These are phyloP conservation scores for Camponotus floridanus DNA, from an alignment of 1,140 invertebrate genomes.

Conservation along the genomic window DNA sequence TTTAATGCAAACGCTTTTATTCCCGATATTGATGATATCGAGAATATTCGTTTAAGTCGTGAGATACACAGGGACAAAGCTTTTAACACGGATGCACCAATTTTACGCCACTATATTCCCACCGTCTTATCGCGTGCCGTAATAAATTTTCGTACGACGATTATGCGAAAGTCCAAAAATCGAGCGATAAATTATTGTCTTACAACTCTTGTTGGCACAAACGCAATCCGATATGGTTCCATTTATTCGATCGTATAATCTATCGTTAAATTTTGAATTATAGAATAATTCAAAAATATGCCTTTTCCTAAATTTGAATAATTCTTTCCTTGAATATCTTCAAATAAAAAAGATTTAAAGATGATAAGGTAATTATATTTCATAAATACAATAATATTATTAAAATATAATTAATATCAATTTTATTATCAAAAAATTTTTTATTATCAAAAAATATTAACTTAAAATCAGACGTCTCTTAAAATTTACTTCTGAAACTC, in stretches of 20 bases:
- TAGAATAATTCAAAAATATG: slow-evolving; percentile 19
- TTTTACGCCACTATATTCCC: slow-evolving; percentile 46
- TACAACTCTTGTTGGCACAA: slow-evolving; percentile 33
- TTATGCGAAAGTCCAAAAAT: slow-evolving; percentile 45
- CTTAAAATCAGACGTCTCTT: neutral
- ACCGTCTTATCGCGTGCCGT: slow-evolving; percentile 40
- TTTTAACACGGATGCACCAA: slow-evolving; percentile 47
- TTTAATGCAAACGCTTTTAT: slow-evolving; percentile 55
- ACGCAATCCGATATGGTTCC: slow-evolving; percentile 25
- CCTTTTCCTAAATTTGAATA: neutral
- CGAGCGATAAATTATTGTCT: slow-evolving; percentile 45
- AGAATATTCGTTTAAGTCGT: slow-evolving; percentile 24
- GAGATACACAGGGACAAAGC: slow-evolving; percentile 11
- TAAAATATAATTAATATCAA: neutral
- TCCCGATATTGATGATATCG: slow-evolving; percentile 53
- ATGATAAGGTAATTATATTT: slow-evolving; percentile 18
- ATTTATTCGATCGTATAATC: slow-evolving; percentile 17
- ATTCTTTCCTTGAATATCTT: neutral
- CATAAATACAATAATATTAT: neutral
- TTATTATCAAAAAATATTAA: neutral
- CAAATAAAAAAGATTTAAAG: neutral
- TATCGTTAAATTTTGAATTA: slow-evolving; percentile 20
- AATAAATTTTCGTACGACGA: slow-evolving; percentile 42
- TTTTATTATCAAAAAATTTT: neutral
- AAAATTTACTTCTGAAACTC: slow-evolving; percentile 2